Evolutionary conservation across 1,140 invertebrate genomes (phyloP).

Genomic region (Trichoplusia ni): DNA sequence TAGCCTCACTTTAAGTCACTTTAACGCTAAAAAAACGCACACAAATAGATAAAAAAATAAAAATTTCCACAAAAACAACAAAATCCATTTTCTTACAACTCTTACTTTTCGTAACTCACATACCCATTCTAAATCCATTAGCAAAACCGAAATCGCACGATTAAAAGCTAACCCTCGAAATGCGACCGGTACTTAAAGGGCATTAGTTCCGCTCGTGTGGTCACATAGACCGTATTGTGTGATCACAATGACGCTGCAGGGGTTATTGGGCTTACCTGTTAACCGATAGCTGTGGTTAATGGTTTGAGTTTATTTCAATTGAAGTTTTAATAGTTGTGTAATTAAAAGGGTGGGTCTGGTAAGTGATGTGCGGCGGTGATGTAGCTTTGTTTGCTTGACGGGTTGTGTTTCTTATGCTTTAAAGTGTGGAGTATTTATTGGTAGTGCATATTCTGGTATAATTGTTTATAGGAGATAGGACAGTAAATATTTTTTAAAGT

Average conservation of each 20-base stretch:
- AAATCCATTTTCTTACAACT: background rate
- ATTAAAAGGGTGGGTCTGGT: too few relatives aligned
- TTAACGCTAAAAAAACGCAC: too few relatives aligned
- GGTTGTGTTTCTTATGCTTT: too few relatives aligned
- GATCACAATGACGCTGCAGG: constrained; percentile 39
- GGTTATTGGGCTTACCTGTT: constrained; percentile 34
- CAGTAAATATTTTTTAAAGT: too few relatives aligned
- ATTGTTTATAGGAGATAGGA: too few relatives aligned
- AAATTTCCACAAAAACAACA: background rate
- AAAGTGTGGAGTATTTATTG: too few relatives aligned
- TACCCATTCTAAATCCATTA: constrained; percentile 39
- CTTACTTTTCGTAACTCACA: background rate
- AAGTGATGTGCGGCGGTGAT: too few relatives aligned
- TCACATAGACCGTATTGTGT: constrained; percentile 44
- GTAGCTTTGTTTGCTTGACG: too few relatives aligned
- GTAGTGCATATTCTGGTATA: too few relatives aligned
- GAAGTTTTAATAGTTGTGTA: background rate
- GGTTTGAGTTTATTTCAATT: constrained; percentile 24
- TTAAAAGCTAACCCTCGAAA: constrained; percentile 49
- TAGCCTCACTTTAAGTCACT: too few relatives aligned
- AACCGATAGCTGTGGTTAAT: constrained; percentile 26
- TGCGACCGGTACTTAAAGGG: constrained; percentile 42
- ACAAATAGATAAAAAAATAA: too few relatives aligned
- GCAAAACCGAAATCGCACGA: constrained; percentile 48
- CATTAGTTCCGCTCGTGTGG: constrained; percentile 61